Base-by-base conservation (phyloP, 1,140 invertebrate species). In the Pseudomyrmex pallidus region DNA sequence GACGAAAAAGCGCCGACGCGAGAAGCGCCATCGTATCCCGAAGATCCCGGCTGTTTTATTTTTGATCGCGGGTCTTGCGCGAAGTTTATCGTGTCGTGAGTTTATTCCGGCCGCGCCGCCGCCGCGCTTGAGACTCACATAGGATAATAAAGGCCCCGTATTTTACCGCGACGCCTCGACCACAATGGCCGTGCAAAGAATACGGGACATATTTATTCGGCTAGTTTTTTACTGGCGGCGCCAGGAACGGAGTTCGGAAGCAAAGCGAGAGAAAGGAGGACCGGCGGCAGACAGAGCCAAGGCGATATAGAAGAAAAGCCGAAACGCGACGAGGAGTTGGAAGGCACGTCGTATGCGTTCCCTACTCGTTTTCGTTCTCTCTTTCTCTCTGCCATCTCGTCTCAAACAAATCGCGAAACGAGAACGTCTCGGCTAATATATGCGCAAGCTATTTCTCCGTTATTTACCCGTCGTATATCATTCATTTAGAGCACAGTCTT, bases 141-240 rank as follows among this genome's bases (percentile, higher is more conserved):
- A 84, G 84, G 89, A 90, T 90, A 90, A 90, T 90, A 90, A 90
- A 89, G 84, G 88, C 83, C 48, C 68, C 84, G 89, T 90, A 90
- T 90, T 90, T 90, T 85, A 90, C 74, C 57, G 72, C 87, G 83
- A 52, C 83, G 82, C 86, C 83, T 74, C 80, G 87, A 68, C 90
- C 88, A 90, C 90, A 89, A 90, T 90, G 83, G 82, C 86, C 85
- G 64, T 76, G 84, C 86, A 85, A 86, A 90, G 90, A 90, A 90
- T 90, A 90, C 90, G 83, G 52, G 82, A 85, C 88, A 80, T 90
- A 90, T 90, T 90, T 90, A 90, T 90, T 89, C 86, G 89, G 67
- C 73, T 62, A 66, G 59, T 66, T 73, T 76, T 87, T 85, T 72
- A 61, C 74, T 20, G 59, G 50, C 63, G 17, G 17, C 78, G 73